Base-by-base conservation (phyloP, 1,140 invertebrate species). In the Drusus annulatus region DNA sequence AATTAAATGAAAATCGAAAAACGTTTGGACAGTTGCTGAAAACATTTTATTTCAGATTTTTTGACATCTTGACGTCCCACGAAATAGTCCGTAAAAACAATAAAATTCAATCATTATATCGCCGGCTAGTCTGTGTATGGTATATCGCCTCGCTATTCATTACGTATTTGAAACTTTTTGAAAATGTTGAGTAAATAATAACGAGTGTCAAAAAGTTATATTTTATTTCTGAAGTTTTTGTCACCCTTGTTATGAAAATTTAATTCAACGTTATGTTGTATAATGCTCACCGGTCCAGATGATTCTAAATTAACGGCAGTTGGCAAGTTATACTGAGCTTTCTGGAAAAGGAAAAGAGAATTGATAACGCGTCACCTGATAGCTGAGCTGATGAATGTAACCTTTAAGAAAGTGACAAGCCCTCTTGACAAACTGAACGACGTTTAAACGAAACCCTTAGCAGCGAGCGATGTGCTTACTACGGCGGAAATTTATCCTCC, bases 401-500 rank as follows among this genome's bases (percentile, higher is more conserved):
- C 62, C 25, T 65, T 65, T 28, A 65, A 65, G 21, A 21, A 25
- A 21, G 21, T 65, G 62, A 65, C 62, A 28, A 28, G 21, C 62
- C 25, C 62, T 31, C 62, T 28, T 45, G 36, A 15, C 62, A 45
- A 28, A 65, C 62, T 65, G 62, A 65, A 65, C 25, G n/a, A 7
- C 62, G 21, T 31, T 31, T n/a, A 15, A 65, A 28, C 62, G 21
- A 65, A 28, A 65, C 23, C 23, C 62, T 65, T 28, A 65, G 62
- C 62, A 65, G 62, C 23, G 62, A 25, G 62, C 62, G 62, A 25
- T 31, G 62, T 31, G 62, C 62, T 65, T 25, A 25, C 16, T 65
- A 65, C 15, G 16, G 62, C 62, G 62, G 62, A 65, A 65, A 65
- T 65, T 65, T 28, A 25, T 65, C 62, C 62, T 65, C 25, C 62